These are phyloP conservation scores for Onthophagus sagittarius DNA, from an alignment of 2,888 invertebrate genomes.

Conservation along the genomic window DNA sequence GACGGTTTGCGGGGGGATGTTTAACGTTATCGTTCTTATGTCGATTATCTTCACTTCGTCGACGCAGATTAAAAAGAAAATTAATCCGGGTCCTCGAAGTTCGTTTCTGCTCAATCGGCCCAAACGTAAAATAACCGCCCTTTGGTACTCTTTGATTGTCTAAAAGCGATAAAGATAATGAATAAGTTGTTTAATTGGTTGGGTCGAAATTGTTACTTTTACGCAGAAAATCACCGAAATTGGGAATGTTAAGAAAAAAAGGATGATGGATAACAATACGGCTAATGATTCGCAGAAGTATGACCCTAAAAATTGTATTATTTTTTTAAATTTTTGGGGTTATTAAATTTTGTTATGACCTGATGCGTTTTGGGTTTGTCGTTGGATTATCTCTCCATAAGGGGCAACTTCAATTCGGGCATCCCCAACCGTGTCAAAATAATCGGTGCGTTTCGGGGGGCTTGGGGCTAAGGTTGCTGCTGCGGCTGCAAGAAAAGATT, in stretches of 20 bases:
- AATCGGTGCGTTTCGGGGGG: neutral
- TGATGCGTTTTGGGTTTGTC: no score
- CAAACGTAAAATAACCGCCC: neutral
- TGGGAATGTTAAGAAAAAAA: slow-evolving; percentile 4
- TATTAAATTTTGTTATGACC: no score
- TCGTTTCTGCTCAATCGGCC: neutral
- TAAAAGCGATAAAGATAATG: slow-evolving; percentile 2
- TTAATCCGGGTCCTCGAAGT: neutral
- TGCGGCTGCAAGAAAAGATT: no score
- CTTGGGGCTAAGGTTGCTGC: neutral
- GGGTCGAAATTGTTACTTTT: slow-evolving; percentile 2
- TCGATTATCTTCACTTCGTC: neutral
- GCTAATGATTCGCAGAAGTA: neutral
- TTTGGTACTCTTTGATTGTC: slow-evolving; percentile 3
- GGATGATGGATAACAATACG: neutral
- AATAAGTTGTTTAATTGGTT: neutral
- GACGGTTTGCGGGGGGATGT: slow-evolving; percentile 6
- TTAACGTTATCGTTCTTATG: neutral
- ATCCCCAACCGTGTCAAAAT: neutral
- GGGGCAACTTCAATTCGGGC: neutral
- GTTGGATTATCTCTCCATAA: neutral
- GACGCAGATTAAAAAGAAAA: neutral
- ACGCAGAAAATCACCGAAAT: slow-evolving; percentile 10
- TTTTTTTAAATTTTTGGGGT: no score
- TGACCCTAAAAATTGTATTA: neutral